Percentiles rank a stretch among this genome's conserved stretches.
These are phyloP conservation scores for Aepyceros melampus DNA, from an alignment of 2,113 vertebrate genomes.

Conservation along the genomic window DNA sequence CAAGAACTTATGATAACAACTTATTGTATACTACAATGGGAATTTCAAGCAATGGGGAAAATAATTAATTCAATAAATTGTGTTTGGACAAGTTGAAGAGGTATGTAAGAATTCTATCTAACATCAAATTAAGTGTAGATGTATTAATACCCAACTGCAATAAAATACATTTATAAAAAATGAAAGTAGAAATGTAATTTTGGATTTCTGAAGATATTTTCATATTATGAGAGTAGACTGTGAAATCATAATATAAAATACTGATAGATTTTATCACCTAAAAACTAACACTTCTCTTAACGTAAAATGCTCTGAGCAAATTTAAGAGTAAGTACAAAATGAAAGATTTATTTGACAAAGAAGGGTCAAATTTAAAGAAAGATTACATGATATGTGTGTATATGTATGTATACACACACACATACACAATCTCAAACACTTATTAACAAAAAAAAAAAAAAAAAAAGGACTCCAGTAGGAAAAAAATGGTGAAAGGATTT, in stretches of 20 bases:
- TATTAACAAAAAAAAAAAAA: background rate
- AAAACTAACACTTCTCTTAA: background rate
- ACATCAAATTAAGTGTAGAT: slow-evolving; percentile 41
- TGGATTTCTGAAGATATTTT: slow-evolving; percentile 37
- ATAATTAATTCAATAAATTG: slow-evolving; percentile 59
- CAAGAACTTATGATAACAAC: slow-evolving; percentile 23
- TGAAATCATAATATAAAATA: slow-evolving; percentile 45
- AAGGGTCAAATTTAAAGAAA: background rate
- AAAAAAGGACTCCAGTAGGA: background rate
- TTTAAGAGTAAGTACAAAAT: slow-evolving; percentile 31
- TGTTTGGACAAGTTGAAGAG: slow-evolving; percentile 25
- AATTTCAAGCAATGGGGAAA: slow-evolving; percentile 53
- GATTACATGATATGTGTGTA: background rate
- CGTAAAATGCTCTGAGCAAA: slow-evolving; percentile 15
- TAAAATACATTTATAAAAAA: slow-evolving; percentile 51
- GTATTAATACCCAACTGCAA: slow-evolving; percentile 35
- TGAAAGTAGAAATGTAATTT: slow-evolving; percentile 39
- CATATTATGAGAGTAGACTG: slow-evolving; percentile 2
- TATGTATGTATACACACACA: background rate
- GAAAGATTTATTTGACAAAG: background rate
- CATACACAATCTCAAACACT: background rate
- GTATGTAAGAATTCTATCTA: slow-evolving; percentile 39
- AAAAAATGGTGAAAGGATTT: background rate
- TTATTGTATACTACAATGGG: slow-evolving; percentile 26
- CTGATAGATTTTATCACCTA: slow-evolving; percentile 22